Percentiles rank a stretch among this genome's conserved stretches.
Evolutionary conservation across 2,888 invertebrate genomes (phyloP).

Genomic region (Lymantria dispar): DNA sequence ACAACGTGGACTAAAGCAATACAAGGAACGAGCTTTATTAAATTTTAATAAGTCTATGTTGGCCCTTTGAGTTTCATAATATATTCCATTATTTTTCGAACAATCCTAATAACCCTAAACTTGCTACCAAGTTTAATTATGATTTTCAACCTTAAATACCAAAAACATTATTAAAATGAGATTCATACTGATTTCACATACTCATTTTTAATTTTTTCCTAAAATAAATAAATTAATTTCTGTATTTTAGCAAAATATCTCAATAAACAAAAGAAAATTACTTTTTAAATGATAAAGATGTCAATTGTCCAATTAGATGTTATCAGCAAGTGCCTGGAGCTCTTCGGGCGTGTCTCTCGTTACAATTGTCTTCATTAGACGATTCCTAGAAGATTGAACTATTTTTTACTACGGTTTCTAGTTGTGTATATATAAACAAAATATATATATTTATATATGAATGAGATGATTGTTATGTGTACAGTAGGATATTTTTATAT

Average conservation of each 20-base stretch:
- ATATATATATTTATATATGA: slow-evolving; percentile 78
- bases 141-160: no score
- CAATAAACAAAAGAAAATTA: not conserved
- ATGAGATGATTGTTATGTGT: slow-evolving; percentile 72
- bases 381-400: slow-evolving; percentile 74
- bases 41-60: no score
- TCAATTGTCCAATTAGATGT: slow-evolving; percentile 7
- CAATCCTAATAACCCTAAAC: no score
- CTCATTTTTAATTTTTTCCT: no score
- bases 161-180: no score
- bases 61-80: no score
- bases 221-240: not conserved
- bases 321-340: slow-evolving; percentile 39
- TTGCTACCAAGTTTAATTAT: no score
- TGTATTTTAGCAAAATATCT: not conserved
- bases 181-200: no score
- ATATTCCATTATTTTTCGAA: no score
- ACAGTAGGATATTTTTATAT: slow-evolving; percentile 80
- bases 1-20: no score
- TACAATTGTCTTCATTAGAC: slow-evolving; percentile 40
- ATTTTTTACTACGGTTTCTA: slow-evolving; percentile 79
- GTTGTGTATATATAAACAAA: slow-evolving; percentile 72
- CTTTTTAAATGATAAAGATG: not conserved
- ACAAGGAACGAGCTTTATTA: no score
- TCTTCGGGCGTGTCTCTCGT: slow-evolving; percentile 44